Evolutionary conservation across 2,888 invertebrate genomes (phyloP).

Genomic region (Cataglyphis livida): DNA sequence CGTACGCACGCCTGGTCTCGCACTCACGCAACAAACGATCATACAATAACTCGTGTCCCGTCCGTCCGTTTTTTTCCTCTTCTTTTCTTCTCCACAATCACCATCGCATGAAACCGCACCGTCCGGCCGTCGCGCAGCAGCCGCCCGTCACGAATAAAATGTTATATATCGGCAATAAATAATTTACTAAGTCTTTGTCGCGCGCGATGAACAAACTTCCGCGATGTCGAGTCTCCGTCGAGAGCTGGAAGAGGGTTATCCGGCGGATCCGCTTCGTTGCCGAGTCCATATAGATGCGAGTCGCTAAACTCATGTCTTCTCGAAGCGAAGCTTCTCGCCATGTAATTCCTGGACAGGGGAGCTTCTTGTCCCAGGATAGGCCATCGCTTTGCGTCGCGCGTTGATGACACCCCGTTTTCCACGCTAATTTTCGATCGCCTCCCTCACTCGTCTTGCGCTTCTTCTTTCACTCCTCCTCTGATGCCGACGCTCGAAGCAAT

Average conservation of each 20-base stretch:
- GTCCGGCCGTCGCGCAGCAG: slow-evolving; percentile 59
- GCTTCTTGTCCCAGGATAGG: slow-evolving; percentile 28
- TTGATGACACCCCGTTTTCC: slow-evolving; percentile 57
- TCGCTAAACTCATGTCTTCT: slow-evolving; percentile 36
- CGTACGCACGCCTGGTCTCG: slow-evolving; percentile 46
- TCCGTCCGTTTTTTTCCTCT: slow-evolving; percentile 16
- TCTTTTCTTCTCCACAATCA: slow-evolving; percentile 41
- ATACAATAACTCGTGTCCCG: slow-evolving; percentile 47
- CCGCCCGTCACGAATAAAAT: slow-evolving; percentile 76
- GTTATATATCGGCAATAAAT: slow-evolving; percentile 82
- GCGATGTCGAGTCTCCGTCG: slow-evolving; percentile 67
- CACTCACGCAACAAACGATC: slow-evolving; percentile 55
- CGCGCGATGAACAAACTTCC: slow-evolving; percentile 80
- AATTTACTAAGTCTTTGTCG: slow-evolving; percentile 84
- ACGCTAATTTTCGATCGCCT: slow-evolving; percentile 20
- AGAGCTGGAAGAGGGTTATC: slow-evolving; percentile 53
- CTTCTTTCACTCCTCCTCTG: slow-evolving; percentile 4
- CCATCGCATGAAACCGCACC: slow-evolving; percentile 47
- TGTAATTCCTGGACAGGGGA: slow-evolving; percentile 20
- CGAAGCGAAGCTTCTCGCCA: slow-evolving; percentile 52
- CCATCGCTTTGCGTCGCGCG: slow-evolving; percentile 60
- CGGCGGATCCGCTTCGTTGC: slow-evolving; percentile 43
- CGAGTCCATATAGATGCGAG: slow-evolving; percentile 11
- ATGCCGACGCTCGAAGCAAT: slow-evolving; percentile 1
- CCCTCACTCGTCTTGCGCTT: slow-evolving; percentile 10